Conservation (phyloP, 2,113 vertebrate species). For the Leptosomus discolor region DNA sequence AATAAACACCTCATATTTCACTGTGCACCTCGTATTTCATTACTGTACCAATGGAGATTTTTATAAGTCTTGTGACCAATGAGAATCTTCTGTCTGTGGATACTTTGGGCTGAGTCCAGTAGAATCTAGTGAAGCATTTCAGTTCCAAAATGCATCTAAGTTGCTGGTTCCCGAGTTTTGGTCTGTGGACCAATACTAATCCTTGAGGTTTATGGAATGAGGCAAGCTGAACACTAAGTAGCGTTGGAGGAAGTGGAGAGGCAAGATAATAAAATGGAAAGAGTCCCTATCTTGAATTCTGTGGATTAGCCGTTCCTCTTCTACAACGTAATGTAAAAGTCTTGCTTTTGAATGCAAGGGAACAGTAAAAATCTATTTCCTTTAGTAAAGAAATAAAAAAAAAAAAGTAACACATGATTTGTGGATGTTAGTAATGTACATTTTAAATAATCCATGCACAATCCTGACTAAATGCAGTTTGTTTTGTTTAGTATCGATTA, state of each 20-base stretch:
- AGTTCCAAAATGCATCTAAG: background rate
- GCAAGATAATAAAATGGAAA: background rate
- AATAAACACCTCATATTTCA: background rate
- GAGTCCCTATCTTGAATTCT: background rate
- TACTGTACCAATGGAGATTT: background rate
- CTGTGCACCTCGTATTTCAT: background rate
- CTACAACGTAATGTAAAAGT: background rate
- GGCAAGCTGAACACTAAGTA: background rate
- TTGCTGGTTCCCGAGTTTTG: background rate
- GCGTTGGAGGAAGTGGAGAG: accelerated
- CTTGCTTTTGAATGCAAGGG: background rate
- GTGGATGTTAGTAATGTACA: background rate
- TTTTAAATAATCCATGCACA: background rate
- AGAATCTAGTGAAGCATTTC: background rate
- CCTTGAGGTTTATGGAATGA: background rate
- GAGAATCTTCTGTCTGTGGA: background rate
- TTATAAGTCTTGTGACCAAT: background rate
- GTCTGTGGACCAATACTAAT: background rate
- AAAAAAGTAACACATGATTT: background rate
- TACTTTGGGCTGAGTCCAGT: background rate
- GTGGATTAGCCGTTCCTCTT: background rate
- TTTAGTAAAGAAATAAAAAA: background rate
- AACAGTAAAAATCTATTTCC: background rate
- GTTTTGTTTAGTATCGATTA: background rate
- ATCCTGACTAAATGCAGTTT: background rate